phyloP scores from a whole-genome alignment of 2,888 invertebrate species.

The Cephalotes varians region DNA sequence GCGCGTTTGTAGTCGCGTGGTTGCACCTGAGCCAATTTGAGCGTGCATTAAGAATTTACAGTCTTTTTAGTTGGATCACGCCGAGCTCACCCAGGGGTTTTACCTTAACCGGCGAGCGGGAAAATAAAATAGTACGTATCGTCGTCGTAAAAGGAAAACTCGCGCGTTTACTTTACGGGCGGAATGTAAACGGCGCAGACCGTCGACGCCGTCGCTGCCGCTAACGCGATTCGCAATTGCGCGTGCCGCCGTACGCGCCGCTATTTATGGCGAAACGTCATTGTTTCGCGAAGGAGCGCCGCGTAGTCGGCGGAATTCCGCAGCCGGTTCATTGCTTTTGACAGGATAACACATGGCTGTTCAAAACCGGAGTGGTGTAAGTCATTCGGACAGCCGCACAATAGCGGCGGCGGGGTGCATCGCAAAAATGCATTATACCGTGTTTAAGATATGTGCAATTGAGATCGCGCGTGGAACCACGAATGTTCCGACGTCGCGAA shows the following conservation, averaged over 20 bases:
- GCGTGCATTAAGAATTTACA: constrained; percentile 64
- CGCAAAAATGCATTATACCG: constrained; percentile 43
- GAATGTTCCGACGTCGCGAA: not conserved
- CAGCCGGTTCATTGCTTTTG: constrained; percentile 51
- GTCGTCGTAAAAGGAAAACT: constrained; percentile 50
- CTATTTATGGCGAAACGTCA: constrained; percentile 54
- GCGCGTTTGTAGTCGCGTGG: constrained; percentile 49
- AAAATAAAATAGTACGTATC: constrained; percentile 45
- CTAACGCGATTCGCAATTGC: constrained; percentile 46
- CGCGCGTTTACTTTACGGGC: constrained; percentile 45
- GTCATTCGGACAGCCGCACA: constrained; percentile 51
- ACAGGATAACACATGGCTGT: constrained; percentile 53
- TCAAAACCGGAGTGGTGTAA: constrained; percentile 47
- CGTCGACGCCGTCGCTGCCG: not conserved
- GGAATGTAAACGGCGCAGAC: constrained; percentile 32
- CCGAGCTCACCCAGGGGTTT: constrained; percentile 13
- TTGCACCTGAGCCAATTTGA: constrained; percentile 67
- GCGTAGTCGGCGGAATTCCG: constrained; percentile 49
- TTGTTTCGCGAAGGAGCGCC: constrained; percentile 48
- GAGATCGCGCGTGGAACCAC: not conserved
- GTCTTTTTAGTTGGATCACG: constrained; percentile 51
- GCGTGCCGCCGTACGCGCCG: not conserved
- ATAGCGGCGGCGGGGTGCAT: constrained; percentile 7
- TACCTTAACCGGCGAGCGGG: constrained; percentile 30
- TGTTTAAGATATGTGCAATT: constrained; percentile 23